Base-by-base conservation (phyloP, 2,113 vertebrate genomes). In the Vulpes lagopus region DNA sequence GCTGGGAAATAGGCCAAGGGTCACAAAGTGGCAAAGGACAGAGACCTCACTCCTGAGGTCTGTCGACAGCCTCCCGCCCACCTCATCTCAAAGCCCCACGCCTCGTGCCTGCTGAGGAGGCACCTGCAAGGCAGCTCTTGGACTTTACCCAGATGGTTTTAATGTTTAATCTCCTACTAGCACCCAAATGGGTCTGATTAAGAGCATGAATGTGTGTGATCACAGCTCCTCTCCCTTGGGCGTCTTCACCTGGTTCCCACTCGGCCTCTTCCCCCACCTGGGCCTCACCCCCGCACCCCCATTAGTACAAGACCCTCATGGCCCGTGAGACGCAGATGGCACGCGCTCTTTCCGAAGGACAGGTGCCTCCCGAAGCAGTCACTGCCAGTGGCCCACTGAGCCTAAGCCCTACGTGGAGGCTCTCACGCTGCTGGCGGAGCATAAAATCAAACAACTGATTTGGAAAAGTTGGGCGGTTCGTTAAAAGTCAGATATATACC, bases 391-490 rank as follows among this genome's bases (percentile, higher is more conserved):
- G 73, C 49, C 60, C 7, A 51, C 30, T 15, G 35, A 92, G 14
- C 92, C 23, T 17, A n/a, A 6, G 59, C 32, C 55, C 25, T 0
- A 7, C 32, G 32, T 0, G 5, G 22, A 60, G 17, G 0, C 25
- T 22, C 22, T 0, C n/a, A 9, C 10, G 11, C 20, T 6, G 79
- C 59, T 2, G 10, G 30, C 0, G 22, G 38, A n/a, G 20, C 0
- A 4, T 0, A 10, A 15, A 15, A 8, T 5, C 30, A 43, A 53
- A 35, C 12, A 12, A 3, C 30, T 4, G 0, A 12, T 20, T 0
- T 2, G 73, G 82, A 53, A 16, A 51, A 60, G 69, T 8, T 4
- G 2, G 35, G 38, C 71, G 19, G 35, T 6, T 20, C 67, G 53
- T 35, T 57, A 5, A 4, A 73, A 20, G 62, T 32, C 3, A 57